These are phyloP conservation scores for Colletes latitarsis DNA, from an alignment of 1,140 invertebrate species.

Conservation along the genomic window DNA sequence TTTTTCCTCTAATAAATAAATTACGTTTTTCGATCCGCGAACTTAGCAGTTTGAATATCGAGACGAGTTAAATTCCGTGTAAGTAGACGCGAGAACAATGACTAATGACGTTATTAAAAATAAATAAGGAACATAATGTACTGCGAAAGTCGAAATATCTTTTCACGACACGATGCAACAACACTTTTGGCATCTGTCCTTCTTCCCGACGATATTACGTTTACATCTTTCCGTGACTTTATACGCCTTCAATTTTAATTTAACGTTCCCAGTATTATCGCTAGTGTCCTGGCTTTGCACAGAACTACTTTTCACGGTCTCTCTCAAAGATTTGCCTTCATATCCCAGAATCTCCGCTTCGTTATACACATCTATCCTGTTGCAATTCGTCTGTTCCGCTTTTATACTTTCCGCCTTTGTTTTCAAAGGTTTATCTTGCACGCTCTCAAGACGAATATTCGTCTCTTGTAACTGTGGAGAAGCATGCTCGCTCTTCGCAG, in stretches of 20 bases:
- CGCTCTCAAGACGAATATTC: not conserved
- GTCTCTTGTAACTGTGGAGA: not conserved
- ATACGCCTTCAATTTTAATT: slow-evolving; percentile 68
- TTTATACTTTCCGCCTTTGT: not conserved
- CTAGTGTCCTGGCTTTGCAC: slow-evolving; percentile 69
- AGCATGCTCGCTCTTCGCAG: not conserved
- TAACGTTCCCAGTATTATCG: slow-evolving; percentile 58
- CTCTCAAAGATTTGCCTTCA: slow-evolving; percentile 58
- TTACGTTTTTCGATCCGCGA: not conserved
- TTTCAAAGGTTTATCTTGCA: not conserved
- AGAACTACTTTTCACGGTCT: slow-evolving; percentile 69
- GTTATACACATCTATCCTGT: slow-evolving; percentile 1
- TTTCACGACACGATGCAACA: slow-evolving; percentile 75
- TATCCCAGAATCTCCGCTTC: slow-evolving; percentile 58
- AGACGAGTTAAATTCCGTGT: slow-evolving; percentile 20
- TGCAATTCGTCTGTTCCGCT: not conserved
- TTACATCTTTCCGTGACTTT: slow-evolving; percentile 72
- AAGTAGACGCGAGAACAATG: slow-evolving; percentile 31
- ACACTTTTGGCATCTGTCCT: slow-evolving; percentile 70
- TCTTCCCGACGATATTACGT: slow-evolving; percentile 66
- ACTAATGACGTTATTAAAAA: slow-evolving; percentile 19
- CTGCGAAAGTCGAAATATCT: not conserved
- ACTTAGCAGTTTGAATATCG: not conserved
- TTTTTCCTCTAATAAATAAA: not conserved
- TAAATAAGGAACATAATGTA: slow-evolving; percentile 57